Base-by-base conservation (phyloP, 2,888 invertebrate species). In the Acanthosepion esculentum region DNA sequence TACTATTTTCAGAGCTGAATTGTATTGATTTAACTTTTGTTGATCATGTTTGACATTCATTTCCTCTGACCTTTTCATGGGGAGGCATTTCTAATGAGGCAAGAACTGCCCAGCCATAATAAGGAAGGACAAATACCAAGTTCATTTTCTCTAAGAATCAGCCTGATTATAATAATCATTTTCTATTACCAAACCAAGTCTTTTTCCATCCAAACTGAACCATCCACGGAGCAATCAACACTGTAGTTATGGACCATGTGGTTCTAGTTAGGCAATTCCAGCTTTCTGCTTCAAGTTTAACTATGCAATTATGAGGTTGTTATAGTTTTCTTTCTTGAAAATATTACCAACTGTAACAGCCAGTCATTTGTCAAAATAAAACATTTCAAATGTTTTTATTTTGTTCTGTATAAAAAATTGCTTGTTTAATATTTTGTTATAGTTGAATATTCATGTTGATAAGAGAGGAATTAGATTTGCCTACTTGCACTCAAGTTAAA, bases 321-420 rank as follows among this genome's bases (percentile, higher is more conserved):
- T 78, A 59, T 59, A 59, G 59, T 59, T 59, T 59, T 59, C 23
- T 23, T 20, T 59, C 59, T 23, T 55, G 7, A 59, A 59, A 59
- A 59, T 23, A 23, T 59, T 59, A n/a, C 12, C n/a, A 29, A 29
- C 78, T 78, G n/a, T 78, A 18, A 78, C 78, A 78, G 78, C 78
- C n/a, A 78, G 29, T 78, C 78, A 78, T 78, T 78, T 78, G 78
- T 78, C n/a, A n/a, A 78, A 78, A 78, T 78, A 78, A 78, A 78
- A 78, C n/a, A 10, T 78, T 33, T n/a, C n/a, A 78, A n/a, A 0
- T n/a, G n/a, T n/a, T 78, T 78, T n/a, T 78, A 33, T 78, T 78
- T 78, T 20, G 20, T 23, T 59, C 5, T 20, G 6, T 41, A 41
- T 41, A 41, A 41, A 41, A 26, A 23, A 20, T 59, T 59, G 23